Evolutionary conservation across 2,797 vertebrate species (phyloP), one percentile per base, ranked within the genome.

Genomic region (Orientallactaga sibirica): DNA sequence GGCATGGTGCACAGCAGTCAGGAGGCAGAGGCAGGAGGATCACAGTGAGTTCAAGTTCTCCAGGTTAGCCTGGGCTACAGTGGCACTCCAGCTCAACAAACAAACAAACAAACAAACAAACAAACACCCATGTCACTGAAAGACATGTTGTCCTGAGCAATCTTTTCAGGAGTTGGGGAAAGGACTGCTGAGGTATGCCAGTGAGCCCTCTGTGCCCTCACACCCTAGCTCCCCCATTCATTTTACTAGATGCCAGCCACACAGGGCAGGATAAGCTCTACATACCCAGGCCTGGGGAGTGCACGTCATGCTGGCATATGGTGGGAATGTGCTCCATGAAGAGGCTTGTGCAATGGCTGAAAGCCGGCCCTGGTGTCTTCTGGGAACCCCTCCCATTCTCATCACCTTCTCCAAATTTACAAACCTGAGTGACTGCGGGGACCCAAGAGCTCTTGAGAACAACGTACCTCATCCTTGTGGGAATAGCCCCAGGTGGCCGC

Each of bases 401-500:
- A 2, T 33, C 33, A 58, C 19, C 25, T 7, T 0, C 25, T 8
- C 19, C n/a, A 3, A 24, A 52, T 15, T 73, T 70, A 58, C 79
- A 92, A 33, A 55, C 5, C 16, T 37, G 2, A 6, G 74, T 3
- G 41, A 24, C 29, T 5, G 3, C 5, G 75, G 75, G 84, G 62
- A n/a, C 73, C 78, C 52, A 29, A 22, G 43, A 62, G 52, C 16
- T 33, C 25, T 76, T 9, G 14, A 68, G 29, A 67, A 68, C 71
- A 91, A 92, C 98, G 3, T 97, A 99, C 99, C 99, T 99, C 98
- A 61, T 98, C 98, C 97, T 99, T 99, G 97, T 99, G 99, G 93
- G 99, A 98, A 98, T 99, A 99, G 89, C 99, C 99, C 99, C 99
- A 99, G 98, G 99, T 98, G 25, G 99, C 99, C 71, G 99, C 99